These are phyloP conservation scores for Drosophila gunungcola DNA, from an alignment of 1,140 invertebrate species.

Conservation along the genomic window DNA sequence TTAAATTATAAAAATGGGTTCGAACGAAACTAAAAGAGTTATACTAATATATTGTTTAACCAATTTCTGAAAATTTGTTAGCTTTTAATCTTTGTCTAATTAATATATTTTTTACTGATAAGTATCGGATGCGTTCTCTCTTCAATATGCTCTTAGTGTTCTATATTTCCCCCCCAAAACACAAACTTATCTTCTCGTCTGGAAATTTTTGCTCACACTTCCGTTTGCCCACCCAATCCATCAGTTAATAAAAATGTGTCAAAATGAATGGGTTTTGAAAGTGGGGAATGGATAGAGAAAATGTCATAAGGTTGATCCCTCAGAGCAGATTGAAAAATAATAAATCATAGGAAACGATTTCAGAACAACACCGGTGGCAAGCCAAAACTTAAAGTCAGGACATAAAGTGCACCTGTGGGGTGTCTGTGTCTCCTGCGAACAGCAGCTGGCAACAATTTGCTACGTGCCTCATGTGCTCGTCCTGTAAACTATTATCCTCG, in stretches of 20 bases:
- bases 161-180: background rate
- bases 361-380: conserved; percentile 24
- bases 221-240: conserved; percentile 59
- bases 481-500: conserved; percentile 67
- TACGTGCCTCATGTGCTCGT: conserved; percentile 60
- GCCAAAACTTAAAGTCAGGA: conserved; percentile 68
- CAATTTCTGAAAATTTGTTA: too few species aligned
- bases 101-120: background rate
- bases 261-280: conserved; percentile 39
- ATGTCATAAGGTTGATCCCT: conserved; percentile 23
- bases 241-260: conserved; percentile 79
- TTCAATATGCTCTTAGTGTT: background rate
- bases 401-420: conserved; percentile 76
- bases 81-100: too few species aligned
- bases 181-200: background rate
- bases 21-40: too few species aligned
- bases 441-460: conserved; percentile 61
- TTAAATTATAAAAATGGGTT: too few species aligned
- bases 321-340: conserved; percentile 75
- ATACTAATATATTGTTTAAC: too few species aligned
- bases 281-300: conserved; percentile 8
- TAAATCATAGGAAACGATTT: conserved; percentile 66
- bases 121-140: background rate
- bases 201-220: conserved; percentile 33
- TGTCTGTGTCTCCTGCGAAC: conserved; percentile 41